These are phyloP conservation scores for Micropoecilia bifurca DNA, from an alignment of 2,797 vertebrate species.

Conservation along the genomic window DNA sequence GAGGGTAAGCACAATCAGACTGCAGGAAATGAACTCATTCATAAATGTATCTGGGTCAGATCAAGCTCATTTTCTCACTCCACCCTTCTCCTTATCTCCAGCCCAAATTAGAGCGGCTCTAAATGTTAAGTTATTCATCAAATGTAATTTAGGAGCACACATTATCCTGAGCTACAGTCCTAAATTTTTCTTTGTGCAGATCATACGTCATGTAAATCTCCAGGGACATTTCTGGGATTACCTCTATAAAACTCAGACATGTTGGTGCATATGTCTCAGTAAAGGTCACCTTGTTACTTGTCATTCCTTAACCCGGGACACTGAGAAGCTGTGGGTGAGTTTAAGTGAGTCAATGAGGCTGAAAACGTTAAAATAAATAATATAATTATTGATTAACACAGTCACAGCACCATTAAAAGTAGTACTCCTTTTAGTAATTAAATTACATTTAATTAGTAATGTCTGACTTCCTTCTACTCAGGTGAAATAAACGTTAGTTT, in stretches of 20 bases:
- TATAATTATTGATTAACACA: neutral
- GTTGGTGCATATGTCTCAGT: slow-evolving; percentile 16
- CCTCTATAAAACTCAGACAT: slow-evolving; percentile 7
- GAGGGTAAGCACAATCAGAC: slow-evolving; percentile 18
- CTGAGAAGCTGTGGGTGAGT: neutral
- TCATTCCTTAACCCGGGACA: neutral
- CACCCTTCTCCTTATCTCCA: slow-evolving; percentile 52
- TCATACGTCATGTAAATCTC: neutral
- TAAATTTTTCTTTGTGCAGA: slow-evolving; percentile 28
- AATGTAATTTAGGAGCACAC: slow-evolving; percentile 69
- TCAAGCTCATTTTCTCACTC: slow-evolving; percentile 65
- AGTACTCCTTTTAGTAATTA: no score
- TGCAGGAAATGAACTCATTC: slow-evolving; percentile 64
- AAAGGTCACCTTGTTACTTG: slow-evolving; percentile 39
- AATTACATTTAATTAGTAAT: neutral
- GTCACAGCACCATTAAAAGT: neutral
- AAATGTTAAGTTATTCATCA: slow-evolving; percentile 85
- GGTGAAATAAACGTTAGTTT: neutral
- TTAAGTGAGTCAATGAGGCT: neutral
- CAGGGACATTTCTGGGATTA: slow-evolving; percentile 2
- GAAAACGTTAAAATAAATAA: neutral
- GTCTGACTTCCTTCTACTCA: neutral
- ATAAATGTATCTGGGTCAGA: slow-evolving; percentile 81
- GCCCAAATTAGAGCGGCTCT: slow-evolving; percentile 69
- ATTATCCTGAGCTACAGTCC: slow-evolving; percentile 62